Conservation (phyloP, 2,797 vertebrate species). For the Acanthopagrus latus region DNA sequence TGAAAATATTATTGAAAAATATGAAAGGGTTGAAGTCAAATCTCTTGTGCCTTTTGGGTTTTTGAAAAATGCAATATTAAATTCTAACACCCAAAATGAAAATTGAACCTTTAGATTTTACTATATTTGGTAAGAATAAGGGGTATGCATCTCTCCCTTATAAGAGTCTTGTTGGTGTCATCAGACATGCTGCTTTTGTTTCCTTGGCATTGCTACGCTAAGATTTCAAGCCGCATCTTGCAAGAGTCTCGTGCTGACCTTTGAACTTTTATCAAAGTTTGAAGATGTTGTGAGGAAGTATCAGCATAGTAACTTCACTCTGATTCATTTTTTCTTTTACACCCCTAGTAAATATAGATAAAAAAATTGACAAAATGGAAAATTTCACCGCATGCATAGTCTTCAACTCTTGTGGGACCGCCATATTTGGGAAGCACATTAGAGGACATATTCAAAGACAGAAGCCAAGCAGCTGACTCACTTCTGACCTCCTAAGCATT, state of each 20-base stretch:
- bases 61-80: background rate
- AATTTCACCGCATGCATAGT: background rate
- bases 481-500: constrained; percentile 29
- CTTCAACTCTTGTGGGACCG: background rate
- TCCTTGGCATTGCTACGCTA: no score
- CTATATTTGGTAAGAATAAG: no score
- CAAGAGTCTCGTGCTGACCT: no score
- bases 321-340: no score
- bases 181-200: no score
- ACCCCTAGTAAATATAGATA: background rate
- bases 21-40: background rate
- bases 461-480: constrained; percentile 6
- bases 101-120: background rate
- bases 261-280: no score
- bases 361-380: background rate
- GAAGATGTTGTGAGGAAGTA: no score
- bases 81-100: background rate
- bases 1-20: background rate
- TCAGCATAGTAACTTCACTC: no score
- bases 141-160: no score
- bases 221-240: no score
- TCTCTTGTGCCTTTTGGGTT: background rate
- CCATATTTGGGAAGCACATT: constrained; percentile 1
- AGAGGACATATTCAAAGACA: constrained; percentile 7
- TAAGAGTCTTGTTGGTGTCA: no score